phyloP scores from a whole-genome alignment of 2,888 invertebrate genomes.

The Elysia crispata region DNA sequence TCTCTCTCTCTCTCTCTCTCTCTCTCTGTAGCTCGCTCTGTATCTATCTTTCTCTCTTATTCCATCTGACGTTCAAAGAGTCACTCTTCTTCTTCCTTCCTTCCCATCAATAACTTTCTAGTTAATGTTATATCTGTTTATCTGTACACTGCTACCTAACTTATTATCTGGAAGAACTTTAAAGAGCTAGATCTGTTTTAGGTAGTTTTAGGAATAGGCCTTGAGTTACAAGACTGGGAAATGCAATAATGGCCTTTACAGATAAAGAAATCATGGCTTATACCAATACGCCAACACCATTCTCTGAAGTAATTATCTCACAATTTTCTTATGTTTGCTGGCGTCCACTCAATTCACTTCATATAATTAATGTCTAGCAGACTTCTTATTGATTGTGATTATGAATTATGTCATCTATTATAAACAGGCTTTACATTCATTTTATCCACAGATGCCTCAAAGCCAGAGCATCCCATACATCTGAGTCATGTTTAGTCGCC shows the following conservation, averaged over 20 bases:
- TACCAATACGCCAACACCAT: too few relatives aligned
- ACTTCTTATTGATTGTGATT: too few relatives aligned
- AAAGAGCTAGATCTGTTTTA: neutral
- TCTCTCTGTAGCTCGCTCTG: neutral
- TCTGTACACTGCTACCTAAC: neutral
- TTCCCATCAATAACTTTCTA: neutral
- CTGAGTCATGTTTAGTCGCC: too few relatives aligned
- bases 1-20: conserved; percentile 15
- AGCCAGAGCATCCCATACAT: neutral
- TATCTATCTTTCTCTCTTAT: neutral
- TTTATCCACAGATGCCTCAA: neutral
- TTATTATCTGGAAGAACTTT: neutral
- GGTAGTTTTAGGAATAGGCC: neutral
- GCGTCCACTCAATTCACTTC: too few relatives aligned
- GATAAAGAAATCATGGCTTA: too few relatives aligned
- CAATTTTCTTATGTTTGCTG: too few relatives aligned
- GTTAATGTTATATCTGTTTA: neutral
- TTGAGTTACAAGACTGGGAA: neutral
- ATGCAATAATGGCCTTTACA: neutral
- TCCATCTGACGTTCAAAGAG: neutral
- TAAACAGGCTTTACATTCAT: neutral
- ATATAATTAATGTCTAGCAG: too few relatives aligned
- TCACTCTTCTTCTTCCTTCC: neutral
- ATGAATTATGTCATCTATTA: too few relatives aligned
- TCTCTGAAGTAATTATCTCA: too few relatives aligned